Evolutionary conservation across 2,888 invertebrate species (phyloP), one percentile per base, ranked within the genome.

Genomic region (Euspilapteryx auroguttella): DNA sequence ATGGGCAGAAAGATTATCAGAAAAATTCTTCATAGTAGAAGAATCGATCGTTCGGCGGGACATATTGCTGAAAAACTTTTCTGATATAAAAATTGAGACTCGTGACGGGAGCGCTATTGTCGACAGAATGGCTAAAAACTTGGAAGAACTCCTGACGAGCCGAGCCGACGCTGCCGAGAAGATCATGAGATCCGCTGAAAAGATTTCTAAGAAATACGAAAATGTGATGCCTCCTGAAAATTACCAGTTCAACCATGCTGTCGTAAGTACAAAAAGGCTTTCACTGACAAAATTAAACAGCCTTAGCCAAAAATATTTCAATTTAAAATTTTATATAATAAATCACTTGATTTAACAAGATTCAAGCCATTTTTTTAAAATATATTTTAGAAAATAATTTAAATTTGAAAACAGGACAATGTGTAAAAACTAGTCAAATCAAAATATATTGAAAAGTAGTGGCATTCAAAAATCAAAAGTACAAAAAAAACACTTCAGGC

Each of bases 1-100:
- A 37, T 75, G 75, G 75, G 73, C 75, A 0, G 30, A 51, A 29
- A 44, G 51, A 29, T 57, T 73, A 42, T 61, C 62, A 2, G 41
- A 50, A 8, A 49, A 42, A 25, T 33, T 75, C 2, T 39, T 42
- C 15, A 45, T 56, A 21, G 56, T 47, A 24, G 66, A 73, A 35
- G 39, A 46, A 5, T 44, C 43, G 10, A 57, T 71, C 4, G 66
- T 69, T 0, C 58, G 57, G 2, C 42, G 55, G 32, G 50, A 55
- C 2, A 42, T 51, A 2, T 37, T 75, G 2, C 27, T 55, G 6
- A 53, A 59, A 29, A 49, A 57, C 12, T 71, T 69, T 34, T 42
- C 48, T 0, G 49, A 57, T 24, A 38, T 61, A 2, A 63, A 55
- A 29, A 49, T 49, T 27, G 57, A 55, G 28, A 33, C 38, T 2